These are phyloP conservation scores for Drosophila silvestris DNA, from an alignment of 2,888 invertebrate species.

Conservation along the genomic window DNA sequence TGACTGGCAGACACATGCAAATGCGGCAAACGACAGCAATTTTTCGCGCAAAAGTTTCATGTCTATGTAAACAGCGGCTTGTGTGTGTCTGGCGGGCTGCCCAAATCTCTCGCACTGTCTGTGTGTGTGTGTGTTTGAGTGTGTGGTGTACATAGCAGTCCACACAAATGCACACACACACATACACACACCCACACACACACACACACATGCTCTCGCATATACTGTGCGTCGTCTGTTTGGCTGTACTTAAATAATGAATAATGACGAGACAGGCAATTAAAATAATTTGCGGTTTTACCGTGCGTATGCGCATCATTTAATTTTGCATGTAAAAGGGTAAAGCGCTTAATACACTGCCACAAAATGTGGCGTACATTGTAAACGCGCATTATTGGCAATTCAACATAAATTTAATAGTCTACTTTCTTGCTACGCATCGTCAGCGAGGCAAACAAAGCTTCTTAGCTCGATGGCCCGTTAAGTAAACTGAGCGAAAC, in stretches of 20 bases:
- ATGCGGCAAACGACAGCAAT: slow-evolving; percentile 56
- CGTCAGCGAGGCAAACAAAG: slow-evolving; percentile 29
- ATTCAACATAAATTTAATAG: slow-evolving; percentile 19
- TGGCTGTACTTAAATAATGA: slow-evolving; percentile 82
- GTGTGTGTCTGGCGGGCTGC: slow-evolving; percentile 58
- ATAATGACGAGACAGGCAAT: slow-evolving; percentile 85
- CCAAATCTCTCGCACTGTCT: slow-evolving; percentile 30
- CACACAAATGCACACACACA: slow-evolving; percentile 19
- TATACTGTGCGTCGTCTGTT: slow-evolving; percentile 59
- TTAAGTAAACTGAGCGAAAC: slow-evolving; percentile 42
- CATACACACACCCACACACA: slow-evolving; percentile 13
- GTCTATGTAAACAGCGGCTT: slow-evolving; percentile 81
- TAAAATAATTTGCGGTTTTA: slow-evolving; percentile 84
- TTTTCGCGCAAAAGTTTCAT: slow-evolving; percentile 75
- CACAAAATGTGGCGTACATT: slow-evolving; percentile 36
- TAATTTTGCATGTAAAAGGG: slow-evolving; percentile 81
- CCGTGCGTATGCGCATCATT: slow-evolving; percentile 84
- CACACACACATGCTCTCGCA: slow-evolving; percentile 10
- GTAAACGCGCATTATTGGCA: not conserved
- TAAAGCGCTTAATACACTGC: slow-evolving; percentile 77
- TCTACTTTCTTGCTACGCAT: slow-evolving; percentile 36
- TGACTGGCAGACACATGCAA: slow-evolving; percentile 33
- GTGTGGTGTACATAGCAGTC: slow-evolving; percentile 38
- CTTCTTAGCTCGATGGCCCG: slow-evolving; percentile 33
- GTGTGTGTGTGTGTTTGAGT: slow-evolving; percentile 23